Conservation (phyloP, 2,113 vertebrate species). For the Brienomyrus longianalis region DNA sequence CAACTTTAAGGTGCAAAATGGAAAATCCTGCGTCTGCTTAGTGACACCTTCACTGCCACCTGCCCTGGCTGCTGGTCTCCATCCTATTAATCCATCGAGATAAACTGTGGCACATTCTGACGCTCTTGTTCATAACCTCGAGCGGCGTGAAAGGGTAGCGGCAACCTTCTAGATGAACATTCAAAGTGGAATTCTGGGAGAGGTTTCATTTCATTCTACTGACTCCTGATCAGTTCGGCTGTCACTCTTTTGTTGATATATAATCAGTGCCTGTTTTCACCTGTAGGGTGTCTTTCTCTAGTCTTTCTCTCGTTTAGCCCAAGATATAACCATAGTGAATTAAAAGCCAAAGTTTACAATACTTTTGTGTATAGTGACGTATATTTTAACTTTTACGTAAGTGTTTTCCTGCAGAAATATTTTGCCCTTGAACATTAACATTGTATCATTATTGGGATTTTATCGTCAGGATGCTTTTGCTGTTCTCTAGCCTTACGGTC, state of each 20-base stretch:
- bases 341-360: background rate
- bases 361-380: background rate
- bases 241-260: background rate
- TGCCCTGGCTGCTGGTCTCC: background rate
- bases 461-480: background rate
- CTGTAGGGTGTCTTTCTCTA: background rate
- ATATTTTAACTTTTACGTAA: background rate
- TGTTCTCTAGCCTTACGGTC: background rate
- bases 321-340: background rate
- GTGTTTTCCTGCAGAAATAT: background rate
- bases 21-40: background rate
- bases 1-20: background rate
- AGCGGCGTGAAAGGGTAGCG: background rate
- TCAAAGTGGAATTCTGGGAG: background rate
- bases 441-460: background rate
- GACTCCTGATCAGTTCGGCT: background rate
- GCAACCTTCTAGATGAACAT: background rate
- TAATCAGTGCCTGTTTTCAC: background rate
- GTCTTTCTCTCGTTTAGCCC: background rate
- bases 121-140: background rate
- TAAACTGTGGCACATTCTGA: background rate
- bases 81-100: background rate
- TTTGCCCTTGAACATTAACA: background rate
- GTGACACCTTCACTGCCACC: background rate
- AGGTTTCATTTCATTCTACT: background rate